phyloP scores from a whole-genome alignment of 2,888 invertebrate species.

The Drosophila infuscata region DNA sequence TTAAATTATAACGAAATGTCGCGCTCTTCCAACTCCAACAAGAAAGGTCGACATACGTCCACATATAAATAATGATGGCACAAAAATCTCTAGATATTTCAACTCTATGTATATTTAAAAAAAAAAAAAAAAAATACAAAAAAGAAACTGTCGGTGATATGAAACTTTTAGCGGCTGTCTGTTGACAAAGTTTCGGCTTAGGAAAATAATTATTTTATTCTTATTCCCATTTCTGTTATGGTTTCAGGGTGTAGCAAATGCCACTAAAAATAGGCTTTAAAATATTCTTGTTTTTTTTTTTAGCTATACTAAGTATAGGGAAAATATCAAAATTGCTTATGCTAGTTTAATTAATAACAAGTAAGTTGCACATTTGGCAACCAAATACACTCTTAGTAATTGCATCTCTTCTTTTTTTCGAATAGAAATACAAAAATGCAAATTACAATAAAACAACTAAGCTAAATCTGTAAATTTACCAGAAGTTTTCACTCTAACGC shows the following conservation, averaged over 20 bases:
- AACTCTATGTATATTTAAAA: not conserved
- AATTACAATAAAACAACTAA: not conserved
- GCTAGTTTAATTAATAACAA: not conserved
- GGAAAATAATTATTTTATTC: not conserved
- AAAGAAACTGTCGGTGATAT: not conserved
- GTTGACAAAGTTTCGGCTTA: not conserved
- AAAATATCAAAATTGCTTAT: not conserved
- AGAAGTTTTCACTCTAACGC: not conserved
- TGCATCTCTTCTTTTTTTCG: not conserved
- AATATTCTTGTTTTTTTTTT: not conserved
- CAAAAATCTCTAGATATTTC: not conserved
- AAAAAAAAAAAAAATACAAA: not conserved
- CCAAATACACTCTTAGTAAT: not conserved
- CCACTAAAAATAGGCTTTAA: not conserved
- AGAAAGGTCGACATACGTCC: not conserved
- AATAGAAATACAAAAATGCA: not conserved
- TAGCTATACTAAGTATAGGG: not conserved
- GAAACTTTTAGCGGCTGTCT: not conserved
- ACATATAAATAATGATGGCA: not conserved
- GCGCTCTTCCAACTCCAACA: not conserved
- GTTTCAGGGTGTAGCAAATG: not conserved
- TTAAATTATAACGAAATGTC: not conserved
- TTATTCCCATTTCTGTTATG: not conserved
- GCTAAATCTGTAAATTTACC: not conserved
- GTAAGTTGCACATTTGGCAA: not conserved